Conservation (phyloP, 1,140 invertebrate species). For the Cecropterus lyciades region DNA sequence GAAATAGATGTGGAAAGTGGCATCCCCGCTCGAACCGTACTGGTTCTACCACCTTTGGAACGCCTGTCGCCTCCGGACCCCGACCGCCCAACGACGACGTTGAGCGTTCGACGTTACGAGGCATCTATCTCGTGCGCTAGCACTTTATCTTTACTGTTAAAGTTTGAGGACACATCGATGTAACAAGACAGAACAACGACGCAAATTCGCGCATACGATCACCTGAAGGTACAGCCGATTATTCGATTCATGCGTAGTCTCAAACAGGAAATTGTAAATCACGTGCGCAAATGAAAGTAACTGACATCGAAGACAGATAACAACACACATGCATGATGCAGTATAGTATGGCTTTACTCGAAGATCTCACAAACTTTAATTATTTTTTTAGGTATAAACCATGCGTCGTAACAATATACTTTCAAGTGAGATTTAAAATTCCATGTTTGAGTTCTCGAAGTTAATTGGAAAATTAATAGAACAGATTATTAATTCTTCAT, state of each 20-base stretch:
- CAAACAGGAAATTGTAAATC: constrained; percentile 71
- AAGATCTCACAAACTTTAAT: no score
- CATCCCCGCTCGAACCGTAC: no score
- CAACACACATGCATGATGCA: constrained; percentile 37
- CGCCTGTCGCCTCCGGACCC: constrained; percentile 11
- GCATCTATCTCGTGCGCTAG: constrained; percentile 13
- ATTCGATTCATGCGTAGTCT: constrained; percentile 51
- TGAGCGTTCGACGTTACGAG: constrained; percentile 8
- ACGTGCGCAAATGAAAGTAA: constrained; percentile 41
- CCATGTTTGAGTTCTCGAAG: constrained; percentile 52
- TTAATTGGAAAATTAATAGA: constrained; percentile 30
- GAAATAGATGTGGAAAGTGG: no score
- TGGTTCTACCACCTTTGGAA: no score
- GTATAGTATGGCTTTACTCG: constrained; percentile 7
- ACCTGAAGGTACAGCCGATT: constrained; percentile 26
- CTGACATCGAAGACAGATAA: constrained; percentile 34
- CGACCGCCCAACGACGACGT: constrained; percentile 1
- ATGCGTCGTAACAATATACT: no score
- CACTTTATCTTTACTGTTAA: background rate
- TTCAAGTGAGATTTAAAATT: constrained; percentile 41
- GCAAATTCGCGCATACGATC: constrained; percentile 19
- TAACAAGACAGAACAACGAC: background rate
- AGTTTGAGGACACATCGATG: background rate
- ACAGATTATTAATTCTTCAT: background rate
- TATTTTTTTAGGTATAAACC: no score